phyloP scores from a whole-genome alignment of 1,140 invertebrate genomes.

The Mercenaria mercenaria region DNA sequence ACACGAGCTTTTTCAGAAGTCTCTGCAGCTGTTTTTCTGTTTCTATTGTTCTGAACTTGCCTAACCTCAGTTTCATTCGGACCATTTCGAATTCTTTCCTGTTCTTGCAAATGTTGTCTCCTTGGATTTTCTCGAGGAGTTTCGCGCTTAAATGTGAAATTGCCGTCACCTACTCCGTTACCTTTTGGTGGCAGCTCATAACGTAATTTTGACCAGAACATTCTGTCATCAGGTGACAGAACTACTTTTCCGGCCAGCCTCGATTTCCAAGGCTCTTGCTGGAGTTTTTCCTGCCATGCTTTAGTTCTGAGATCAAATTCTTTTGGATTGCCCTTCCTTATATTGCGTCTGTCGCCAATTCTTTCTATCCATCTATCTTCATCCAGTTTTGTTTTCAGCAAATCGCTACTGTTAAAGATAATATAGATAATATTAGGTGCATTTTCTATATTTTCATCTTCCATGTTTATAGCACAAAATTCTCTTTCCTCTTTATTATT shows the following conservation, averaged over 20 bases:
- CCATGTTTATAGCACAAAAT: not conserved
- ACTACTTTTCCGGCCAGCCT: constrained; percentile 65
- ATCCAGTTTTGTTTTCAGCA: not conserved
- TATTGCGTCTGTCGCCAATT: not conserved
- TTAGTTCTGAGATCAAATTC: not conserved
- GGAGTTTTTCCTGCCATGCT: constrained; percentile 31
- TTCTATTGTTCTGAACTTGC: not conserved
- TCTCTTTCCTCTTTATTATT: not conserved
- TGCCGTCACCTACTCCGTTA: constrained; percentile 1
- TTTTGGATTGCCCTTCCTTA: not conserved
- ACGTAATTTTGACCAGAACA: constrained; percentile 72
- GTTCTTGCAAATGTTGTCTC: not conserved
- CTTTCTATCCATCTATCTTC: not conserved
- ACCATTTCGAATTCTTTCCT: not conserved
- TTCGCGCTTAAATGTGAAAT: not conserved
- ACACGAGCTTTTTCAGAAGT: not conserved
- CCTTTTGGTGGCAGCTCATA: constrained; percentile 72
- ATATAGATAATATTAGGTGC: constrained; percentile 47
- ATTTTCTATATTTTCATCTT: constrained; percentile 13
- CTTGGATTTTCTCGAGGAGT: not conserved
- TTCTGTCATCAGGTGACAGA: constrained; percentile 65
- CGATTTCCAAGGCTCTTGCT: constrained; percentile 70
- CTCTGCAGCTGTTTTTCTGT: not conserved
- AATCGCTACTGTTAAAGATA: constrained; percentile 20
- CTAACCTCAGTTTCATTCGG: too few species aligned